Evolutionary conservation across 2,888 invertebrate genomes (phyloP), one percentile per base, ranked within the genome.

Genomic region (Pammene aurita): DNA sequence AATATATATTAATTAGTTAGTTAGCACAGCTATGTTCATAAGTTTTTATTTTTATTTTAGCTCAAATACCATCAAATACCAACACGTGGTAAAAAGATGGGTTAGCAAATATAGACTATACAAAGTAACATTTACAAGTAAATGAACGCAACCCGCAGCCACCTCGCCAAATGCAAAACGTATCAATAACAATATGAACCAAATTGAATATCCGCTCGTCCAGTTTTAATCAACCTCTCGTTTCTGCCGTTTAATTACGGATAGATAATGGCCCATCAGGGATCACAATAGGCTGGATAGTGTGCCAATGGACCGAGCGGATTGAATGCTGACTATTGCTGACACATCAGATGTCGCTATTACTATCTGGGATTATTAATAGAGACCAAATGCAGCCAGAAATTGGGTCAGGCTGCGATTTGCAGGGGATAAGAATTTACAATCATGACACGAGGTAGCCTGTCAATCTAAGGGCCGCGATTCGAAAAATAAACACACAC

Each of bases 241-340:
- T 46, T 54, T 61, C 54, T 38, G 46, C 41, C 55, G 46, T 62
- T 62, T 56, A 62, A 56, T 62, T 50, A 34, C 62, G 62, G 56
- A 34, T 11, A 18, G 16, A 26, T 50, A 62, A 62, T 62, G 26
- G 55, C 56, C 6, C n/a, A 56, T 56, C 56, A 42, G 62, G 10
- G 67, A 34, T 57, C 67, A 26, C 0, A 42, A 41, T 42, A 16
- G 13, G 55, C 34, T 67, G 67, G 67, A 16, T 38, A 5, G 48
- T 26, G 41, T 41, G 26, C 66, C 41, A 46, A 67, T 67, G 55
- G 48, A 18, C 61, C 56, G 50, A 48, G 56, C 48, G 48, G 42
- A 62, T 50, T 67, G 67, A 67, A 67, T 62, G 41, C 56, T 67
- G 67, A 67, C 48, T 62, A 67, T 62, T 62, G 41, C 56, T 67